phyloP scores from a whole-genome alignment of 2,113 vertebrate species.

The Copsychus sechellarum region DNA sequence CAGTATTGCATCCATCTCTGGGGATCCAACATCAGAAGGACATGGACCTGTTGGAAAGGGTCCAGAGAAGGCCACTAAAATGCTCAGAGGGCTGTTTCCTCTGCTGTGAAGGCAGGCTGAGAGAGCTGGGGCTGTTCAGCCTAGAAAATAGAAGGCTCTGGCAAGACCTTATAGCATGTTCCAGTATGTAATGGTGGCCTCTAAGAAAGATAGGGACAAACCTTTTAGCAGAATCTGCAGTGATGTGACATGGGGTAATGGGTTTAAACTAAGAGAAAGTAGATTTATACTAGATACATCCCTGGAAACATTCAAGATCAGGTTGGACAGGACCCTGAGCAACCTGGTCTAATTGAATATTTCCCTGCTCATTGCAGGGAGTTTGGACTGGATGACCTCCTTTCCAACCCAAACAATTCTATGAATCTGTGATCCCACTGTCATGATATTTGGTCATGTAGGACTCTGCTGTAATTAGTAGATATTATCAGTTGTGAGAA shows the following conservation, averaged over 20 bases:
- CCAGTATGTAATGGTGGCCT: neutral
- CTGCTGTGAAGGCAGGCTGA: neutral
- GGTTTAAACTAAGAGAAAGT: neutral
- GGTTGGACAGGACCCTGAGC: neutral
- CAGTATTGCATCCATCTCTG: accelerated
- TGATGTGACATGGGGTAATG: no score
- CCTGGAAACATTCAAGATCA: neutral
- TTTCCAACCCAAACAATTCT: neutral
- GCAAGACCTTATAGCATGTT: neutral
- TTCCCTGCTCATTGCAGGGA: neutral
- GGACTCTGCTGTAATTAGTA: neutral
- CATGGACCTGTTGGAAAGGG: neutral
- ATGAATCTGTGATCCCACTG: neutral
- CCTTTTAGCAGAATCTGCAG: neutral
- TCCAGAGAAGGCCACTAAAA: neutral
- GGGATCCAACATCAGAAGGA: neutral
- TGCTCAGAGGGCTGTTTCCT: neutral
- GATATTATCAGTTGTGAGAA: neutral
- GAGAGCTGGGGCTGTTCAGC: neutral
- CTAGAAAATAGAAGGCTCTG: neutral
- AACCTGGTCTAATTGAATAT: neutral
- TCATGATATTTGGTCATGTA: neutral
- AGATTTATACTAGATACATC: neutral
- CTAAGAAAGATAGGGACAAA: neutral
- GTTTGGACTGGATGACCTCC: no score